Conservation (phyloP, 2,888 invertebrate genomes). For the Protophormia terraenovae region DNA sequence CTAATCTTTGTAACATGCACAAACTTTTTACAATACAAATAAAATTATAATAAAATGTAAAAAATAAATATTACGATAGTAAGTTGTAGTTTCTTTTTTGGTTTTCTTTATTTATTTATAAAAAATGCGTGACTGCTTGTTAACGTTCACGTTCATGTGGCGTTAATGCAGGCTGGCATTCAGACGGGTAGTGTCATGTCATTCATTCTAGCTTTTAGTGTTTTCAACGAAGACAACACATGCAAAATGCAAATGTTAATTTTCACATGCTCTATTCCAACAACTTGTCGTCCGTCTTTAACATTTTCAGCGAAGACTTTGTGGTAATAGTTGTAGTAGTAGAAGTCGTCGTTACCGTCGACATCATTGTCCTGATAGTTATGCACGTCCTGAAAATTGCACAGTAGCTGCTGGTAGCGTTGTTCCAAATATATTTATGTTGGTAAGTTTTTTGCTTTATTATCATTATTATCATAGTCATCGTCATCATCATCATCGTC, state of each 20-base stretch:
- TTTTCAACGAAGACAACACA: not conserved
- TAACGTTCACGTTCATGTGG: not conserved
- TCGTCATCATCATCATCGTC: conserved; percentile 19
- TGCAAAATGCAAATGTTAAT: conserved; percentile 40
- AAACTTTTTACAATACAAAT: too few species aligned
- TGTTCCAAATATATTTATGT: conserved; percentile 33
- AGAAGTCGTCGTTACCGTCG: not conserved
- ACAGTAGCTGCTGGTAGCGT: conserved; percentile 56
- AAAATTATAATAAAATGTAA: not conserved
- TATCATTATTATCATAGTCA: conserved; percentile 23
- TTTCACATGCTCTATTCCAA: conserved; percentile 19
- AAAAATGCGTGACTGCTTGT: conserved; percentile 60
- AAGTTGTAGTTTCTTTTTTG: not conserved
- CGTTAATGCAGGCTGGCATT: conserved; percentile 34
- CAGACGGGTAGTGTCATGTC: not conserved
- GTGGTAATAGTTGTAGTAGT: not conserved
- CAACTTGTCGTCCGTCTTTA: not conserved
- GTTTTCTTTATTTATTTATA: conserved; percentile 45
- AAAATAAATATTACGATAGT: not conserved
- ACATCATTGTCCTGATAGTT: conserved; percentile 16
- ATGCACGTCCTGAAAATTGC: conserved; percentile 38
- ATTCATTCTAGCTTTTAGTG: not conserved
- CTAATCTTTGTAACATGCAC: too few species aligned
- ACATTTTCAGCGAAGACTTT: not conserved
- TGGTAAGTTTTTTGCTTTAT: conserved; percentile 1